phyloP scores from a whole-genome alignment of 2,888 invertebrate genomes.

The Vanessa cardui region DNA sequence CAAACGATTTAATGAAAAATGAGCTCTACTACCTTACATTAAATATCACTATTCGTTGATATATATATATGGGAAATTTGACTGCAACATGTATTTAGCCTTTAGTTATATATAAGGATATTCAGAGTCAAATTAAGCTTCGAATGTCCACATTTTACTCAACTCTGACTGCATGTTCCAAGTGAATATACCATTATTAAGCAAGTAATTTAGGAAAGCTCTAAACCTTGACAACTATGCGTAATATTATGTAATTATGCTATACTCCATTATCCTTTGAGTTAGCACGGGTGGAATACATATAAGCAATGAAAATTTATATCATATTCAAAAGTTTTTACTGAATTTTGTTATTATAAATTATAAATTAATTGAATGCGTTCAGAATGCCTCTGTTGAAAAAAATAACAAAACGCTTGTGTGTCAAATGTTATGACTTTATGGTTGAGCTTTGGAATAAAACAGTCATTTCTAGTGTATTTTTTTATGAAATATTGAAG shows the following conservation, averaged over 20 bases:
- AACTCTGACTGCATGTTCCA: slow-evolving; percentile 60
- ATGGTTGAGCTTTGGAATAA: no score
- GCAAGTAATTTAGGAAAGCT: slow-evolving; percentile 61
- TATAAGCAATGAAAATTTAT: not conserved
- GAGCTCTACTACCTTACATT: not conserved
- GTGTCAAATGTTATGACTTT: no score
- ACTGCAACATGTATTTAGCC: slow-evolving; percentile 23
- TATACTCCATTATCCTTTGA: not conserved
- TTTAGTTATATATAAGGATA: slow-evolving; percentile 27
- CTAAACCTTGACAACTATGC: slow-evolving; percentile 39
- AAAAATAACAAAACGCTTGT: no score
- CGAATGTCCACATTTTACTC: slow-evolving; percentile 60
- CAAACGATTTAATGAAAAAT: slow-evolving; percentile 1
- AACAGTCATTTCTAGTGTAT: no score
- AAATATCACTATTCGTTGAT: slow-evolving; percentile 9
- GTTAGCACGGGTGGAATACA: not conserved
- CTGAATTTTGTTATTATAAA: no score
- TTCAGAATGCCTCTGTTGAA: no score
- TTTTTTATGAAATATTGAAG: no score
- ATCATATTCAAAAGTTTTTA: not conserved
- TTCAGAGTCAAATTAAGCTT: slow-evolving; percentile 49
- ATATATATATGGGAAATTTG: slow-evolving; percentile 14
- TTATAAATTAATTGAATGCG: no score
- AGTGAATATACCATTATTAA: slow-evolving; percentile 58
- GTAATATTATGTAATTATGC: slow-evolving; percentile 2